Conservation (phyloP, 1,140 invertebrate genomes). For the Habropoda laboriosa region DNA sequence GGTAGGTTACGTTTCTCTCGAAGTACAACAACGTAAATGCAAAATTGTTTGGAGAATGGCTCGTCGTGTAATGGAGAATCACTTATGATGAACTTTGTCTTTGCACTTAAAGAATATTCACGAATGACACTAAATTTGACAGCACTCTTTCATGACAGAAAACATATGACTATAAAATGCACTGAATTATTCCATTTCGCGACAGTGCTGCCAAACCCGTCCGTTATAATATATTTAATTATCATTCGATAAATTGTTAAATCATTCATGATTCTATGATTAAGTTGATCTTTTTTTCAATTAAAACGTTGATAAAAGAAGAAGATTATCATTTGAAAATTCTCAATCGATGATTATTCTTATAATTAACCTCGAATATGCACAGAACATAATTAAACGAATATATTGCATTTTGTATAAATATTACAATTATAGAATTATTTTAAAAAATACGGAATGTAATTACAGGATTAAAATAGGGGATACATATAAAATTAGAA, state of each 20-base stretch:
- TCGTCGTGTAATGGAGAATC: neutral
- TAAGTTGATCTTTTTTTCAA: too few relatives aligned
- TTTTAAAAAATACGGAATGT: too few relatives aligned
- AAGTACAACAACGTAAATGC: neutral
- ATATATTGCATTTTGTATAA: neutral
- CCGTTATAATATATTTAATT: neutral
- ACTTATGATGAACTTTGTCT: neutral
- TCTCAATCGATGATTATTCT: neutral
- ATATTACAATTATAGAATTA: neutral
- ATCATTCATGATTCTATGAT: neutral
- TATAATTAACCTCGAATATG: neutral
- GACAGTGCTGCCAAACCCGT: conserved; percentile 43
- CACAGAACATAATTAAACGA: neutral
- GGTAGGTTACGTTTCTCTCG: neutral
- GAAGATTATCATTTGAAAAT: neutral
- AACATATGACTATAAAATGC: conserved; percentile 62
- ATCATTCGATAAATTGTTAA: neutral
- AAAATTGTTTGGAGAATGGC: neutral
- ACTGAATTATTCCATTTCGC: conserved; percentile 23
- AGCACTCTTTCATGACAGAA: conserved; percentile 39
- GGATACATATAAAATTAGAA: neutral
- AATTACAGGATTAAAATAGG: too few relatives aligned
- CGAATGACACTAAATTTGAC: conserved; percentile 54
- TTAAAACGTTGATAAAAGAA: too few relatives aligned
- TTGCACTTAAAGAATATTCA: neutral